Base-by-base conservation (phyloP, 2,888 invertebrate species). In the Willowsia nigromaculata region DNA sequence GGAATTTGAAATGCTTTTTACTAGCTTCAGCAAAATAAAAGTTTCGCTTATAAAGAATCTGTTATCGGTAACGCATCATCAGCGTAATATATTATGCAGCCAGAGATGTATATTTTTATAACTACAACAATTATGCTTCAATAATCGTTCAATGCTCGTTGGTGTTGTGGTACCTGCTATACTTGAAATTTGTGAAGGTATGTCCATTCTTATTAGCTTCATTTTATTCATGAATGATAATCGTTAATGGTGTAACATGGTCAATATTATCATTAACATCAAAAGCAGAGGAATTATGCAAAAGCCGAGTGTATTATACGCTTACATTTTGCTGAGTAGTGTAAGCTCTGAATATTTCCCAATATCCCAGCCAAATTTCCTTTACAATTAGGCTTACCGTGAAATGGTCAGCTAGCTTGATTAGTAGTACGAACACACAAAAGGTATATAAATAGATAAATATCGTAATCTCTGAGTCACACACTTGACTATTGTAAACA, bases 401-500 rank as follows among this genome's bases (percentile, higher is more conserved):
- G 43, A 43, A 71, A 71, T 37, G 40, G n/a, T 1, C 25, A n/a
- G 40, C 22, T 11, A 25, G 22, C n/a, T 18, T 43, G 71, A 40
- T 71, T 71, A 43, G 37, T 37, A 13, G 62, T 37, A 25, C 13
- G 59, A 22, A 25, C 1, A 25, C 15, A 27, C 9, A 62, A 53
- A 53, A 9, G 18, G n/a, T 65, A 33, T 7, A 40, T n/a, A 71
- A 22, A 11, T 71, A 25, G 11, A 7, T 68, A 37, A 43, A 43
- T 43, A 18, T 71, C 37, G 65, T 47, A 74, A 74, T 76, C 76
- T 76, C 53, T 76, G 18, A 47, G 74, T 76, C 76, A 76, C 50
- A 76, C 76, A 76, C 15, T 50, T 53, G n/a, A 47, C 47, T 37
- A 76, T 76, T 76, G 53, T 76, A 76, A 76, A 76, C 74, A 74